Conservation (phyloP, 2,888 invertebrate genomes). For the Rhopalosiphum nymphaeae region DNA sequence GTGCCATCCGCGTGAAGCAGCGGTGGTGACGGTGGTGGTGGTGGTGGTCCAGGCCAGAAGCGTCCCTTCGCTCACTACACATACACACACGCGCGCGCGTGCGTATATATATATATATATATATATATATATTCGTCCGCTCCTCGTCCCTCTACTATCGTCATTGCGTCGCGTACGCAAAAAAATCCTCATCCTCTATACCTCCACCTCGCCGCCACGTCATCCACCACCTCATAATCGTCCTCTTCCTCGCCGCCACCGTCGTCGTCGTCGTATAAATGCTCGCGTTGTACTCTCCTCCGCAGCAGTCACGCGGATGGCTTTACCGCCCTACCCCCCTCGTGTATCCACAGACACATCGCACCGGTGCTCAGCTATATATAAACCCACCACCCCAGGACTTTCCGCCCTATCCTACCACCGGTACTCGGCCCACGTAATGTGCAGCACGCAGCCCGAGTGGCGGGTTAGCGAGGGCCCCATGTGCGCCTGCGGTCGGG, state of each 20-base stretch:
- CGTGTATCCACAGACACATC: neutral
- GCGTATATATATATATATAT: neutral
- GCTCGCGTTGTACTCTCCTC: neutral
- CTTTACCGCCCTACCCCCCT: constrained; percentile 3
- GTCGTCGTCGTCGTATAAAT: neutral
- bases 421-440: neutral
- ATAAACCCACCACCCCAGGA: neutral
- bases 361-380: neutral
- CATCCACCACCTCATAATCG: neutral
- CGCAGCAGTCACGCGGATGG: constrained; percentile 38
- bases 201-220: neutral
- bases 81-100: neutral
- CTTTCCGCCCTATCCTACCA: neutral
- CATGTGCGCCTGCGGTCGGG: constrained; percentile 55
- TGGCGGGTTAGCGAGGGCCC: neutral
- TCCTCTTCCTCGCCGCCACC: neutral
- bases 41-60: constrained; percentile 49
- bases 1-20: constrained; percentile 40
- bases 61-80: constrained; percentile 25
- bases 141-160: constrained; percentile 10
- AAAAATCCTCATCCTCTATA: neutral
- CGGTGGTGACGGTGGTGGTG: constrained; percentile 4
- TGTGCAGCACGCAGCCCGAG: neutral
- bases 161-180: constrained; percentile 34
- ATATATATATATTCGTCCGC: neutral